Conservation (phyloP, 2,113 vertebrate genomes). For the Anser brachyrhynchus region DNA sequence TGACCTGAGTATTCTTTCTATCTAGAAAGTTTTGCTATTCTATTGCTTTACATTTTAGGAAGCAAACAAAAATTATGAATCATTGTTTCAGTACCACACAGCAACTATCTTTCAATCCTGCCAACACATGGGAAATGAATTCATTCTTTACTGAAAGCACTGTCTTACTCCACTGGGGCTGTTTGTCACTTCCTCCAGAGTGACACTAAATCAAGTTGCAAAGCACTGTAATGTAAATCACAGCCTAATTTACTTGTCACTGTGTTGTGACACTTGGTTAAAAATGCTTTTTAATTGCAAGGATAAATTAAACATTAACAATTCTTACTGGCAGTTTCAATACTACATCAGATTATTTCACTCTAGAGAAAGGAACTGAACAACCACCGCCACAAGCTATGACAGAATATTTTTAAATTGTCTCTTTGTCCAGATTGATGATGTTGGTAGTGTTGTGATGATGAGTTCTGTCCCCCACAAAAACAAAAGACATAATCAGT, state of each 20-base stretch:
- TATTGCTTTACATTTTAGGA: slow-evolving; percentile 28
- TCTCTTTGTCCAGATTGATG: slow-evolving; percentile 14
- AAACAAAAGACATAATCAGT: slow-evolving; percentile 44
- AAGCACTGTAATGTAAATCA: slow-evolving; percentile 79
- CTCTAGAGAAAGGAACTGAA: slow-evolving; percentile 46
- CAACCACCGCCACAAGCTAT: slow-evolving; percentile 33
- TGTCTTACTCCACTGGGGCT: slow-evolving; percentile 58
- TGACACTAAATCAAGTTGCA: slow-evolving; percentile 78
- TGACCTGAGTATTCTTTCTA: background rate
- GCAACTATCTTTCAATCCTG: slow-evolving; percentile 39
- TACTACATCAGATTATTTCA: slow-evolving; percentile 72
- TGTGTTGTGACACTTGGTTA: slow-evolving; percentile 83
- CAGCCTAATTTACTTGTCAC: slow-evolving; percentile 83
- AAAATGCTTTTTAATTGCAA: slow-evolving; percentile 85
- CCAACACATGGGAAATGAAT: slow-evolving; percentile 48
- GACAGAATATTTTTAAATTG: slow-evolving; percentile 49
- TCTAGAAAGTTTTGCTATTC: background rate
- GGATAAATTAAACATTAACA: slow-evolving; percentile 84
- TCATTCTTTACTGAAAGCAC: slow-evolving; percentile 62
- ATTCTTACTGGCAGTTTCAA: slow-evolving; percentile 79
- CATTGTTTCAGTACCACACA: background rate
- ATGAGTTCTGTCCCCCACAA: slow-evolving; percentile 25
- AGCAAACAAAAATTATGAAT: slow-evolving; percentile 48
- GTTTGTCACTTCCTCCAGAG: slow-evolving; percentile 75
- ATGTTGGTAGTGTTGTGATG: background rate